Base-by-base conservation (phyloP, 2,113 vertebrate species). In the Lepus americanus region DNA sequence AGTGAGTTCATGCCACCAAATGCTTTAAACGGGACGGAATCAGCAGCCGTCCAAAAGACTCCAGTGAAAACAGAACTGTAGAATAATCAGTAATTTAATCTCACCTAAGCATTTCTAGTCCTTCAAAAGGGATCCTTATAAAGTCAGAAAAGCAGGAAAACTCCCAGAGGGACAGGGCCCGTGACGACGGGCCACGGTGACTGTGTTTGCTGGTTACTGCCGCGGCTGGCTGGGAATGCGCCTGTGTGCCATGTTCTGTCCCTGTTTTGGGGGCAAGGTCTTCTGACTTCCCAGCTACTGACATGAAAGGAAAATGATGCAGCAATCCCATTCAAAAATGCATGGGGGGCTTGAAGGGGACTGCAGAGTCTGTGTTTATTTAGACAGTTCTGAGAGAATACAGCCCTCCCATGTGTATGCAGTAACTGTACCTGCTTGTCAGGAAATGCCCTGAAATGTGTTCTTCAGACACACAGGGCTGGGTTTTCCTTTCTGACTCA, bases 1-100 rank as follows among this genome's bases (percentile, higher is more conserved):
- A 98, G 98, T 98, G 98, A 98, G 98, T 99, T 98, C 99, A 98
- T 97, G 98, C 98, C 98, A 98, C 98, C 97, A 96, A 99, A 98
- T 96, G 98, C 98, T 98, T 98, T 98, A 98, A 98, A 98, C 95
- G 95, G 98, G 99, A 98, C 94, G 97, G 98, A 98, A 98, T 98
- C 98, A 98, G 98, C 99, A 98, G 98, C 98, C 97, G 97, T 98
- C 98, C 98, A 94, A 98, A 95, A 94, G 96, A 79, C 97, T 97
- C 93, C 96, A 77, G 96, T 86, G 97, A 97, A 98, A 98, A 97
- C 97, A 98, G 96, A 85, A 96, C 97, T 96, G 82, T 0, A 0
- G 97, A 96, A 91, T 84, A 94, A 98, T 96, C 77, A 23, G 95
- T 97, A 90, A 93, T 97, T 97, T 96, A 98, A 98, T 95, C 96